Base-by-base conservation (phyloP, 2,797 vertebrate genomes). In the Pampus argenteus region DNA sequence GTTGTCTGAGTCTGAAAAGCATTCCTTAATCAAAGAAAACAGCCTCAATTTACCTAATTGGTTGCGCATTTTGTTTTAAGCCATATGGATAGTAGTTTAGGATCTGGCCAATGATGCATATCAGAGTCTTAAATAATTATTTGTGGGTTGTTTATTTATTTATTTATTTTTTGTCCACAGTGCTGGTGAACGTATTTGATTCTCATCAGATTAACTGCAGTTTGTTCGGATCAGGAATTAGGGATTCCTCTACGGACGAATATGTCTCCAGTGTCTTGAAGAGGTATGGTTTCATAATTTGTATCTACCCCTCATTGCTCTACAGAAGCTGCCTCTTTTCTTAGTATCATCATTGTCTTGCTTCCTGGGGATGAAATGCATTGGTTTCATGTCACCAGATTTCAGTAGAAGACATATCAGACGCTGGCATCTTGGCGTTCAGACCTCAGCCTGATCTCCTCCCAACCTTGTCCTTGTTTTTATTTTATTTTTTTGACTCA, bases 191-290 rank as follows among this genome's bases (percentile, higher is more conserved):
- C 4, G 55, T 96, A 14, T 18, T 52, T 11, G 89, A 83, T 31
- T 85, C 82, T 69, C 92, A 66, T 79, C 89, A 92, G 79, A 66
- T 95, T 40, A 79, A 45, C 15, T 95, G 96, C 87, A 89, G 36
- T 23, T 84, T 96, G 63, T 88, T 93, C 66, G 91, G 85, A 44
- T 71, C 85, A 61, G 85, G 85, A 69, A 28, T 78, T 38, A 31
- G 28, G n/a, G 90, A 94, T 74, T 71, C 83, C 14, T 50, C 81
- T 5, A 9, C 93, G 69, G 91, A 94, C 29, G 89, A 94, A 38
- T 90, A 94, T 38, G 71, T 95, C 61, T 82, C 92, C 25, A 83
- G 74, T 76, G 86, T 92, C 55, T 42, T 95, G 70, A 92, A 76
- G 62, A 72, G 91, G 96, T 96, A 78, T 51, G 73, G 9, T 18